Percentiles rank a stretch among this genome's conserved stretches.
Evolutionary conservation across 2,888 invertebrate genomes (phyloP).

Genomic region (Sabatieria punctata): DNA sequence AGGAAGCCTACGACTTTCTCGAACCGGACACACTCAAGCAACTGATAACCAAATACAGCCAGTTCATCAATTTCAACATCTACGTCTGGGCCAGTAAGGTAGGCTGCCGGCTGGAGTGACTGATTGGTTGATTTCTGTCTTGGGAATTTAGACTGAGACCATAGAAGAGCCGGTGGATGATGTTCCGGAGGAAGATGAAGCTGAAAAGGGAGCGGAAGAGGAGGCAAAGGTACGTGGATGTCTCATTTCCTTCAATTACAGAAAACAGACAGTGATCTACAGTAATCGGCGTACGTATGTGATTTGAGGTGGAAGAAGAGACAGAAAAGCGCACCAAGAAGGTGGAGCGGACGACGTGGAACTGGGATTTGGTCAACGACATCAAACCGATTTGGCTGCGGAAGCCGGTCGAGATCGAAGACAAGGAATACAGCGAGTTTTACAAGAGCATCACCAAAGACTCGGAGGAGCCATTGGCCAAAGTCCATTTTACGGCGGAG

Average conservation of each 20-base stretch:
- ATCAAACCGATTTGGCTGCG: slow-evolving; percentile 97
- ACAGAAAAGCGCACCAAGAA: slow-evolving; percentile 55
- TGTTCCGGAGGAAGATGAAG: slow-evolving; percentile 31
- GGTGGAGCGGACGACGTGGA: slow-evolving; percentile 86
- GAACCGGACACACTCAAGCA: slow-evolving; percentile 75
- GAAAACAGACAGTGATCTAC: neutral
- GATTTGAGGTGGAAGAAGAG: slow-evolving; percentile 19
- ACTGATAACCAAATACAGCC: slow-evolving; percentile 89
- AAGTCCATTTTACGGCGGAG: slow-evolving; percentile 89
- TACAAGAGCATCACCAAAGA: slow-evolving; percentile 89
- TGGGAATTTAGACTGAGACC: slow-evolving; percentile 44
- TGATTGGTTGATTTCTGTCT: too few species aligned
- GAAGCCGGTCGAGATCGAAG: slow-evolving; percentile 42
- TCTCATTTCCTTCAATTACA: too few species aligned
- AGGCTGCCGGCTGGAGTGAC: too few species aligned
- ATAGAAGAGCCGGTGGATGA: slow-evolving; percentile 52
- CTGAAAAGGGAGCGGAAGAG: slow-evolving; percentile 17
- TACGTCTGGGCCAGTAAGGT: slow-evolving; percentile 68
- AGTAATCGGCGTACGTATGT: too few species aligned
- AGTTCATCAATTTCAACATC: slow-evolving; percentile 99
- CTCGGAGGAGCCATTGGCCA: slow-evolving; percentile 55
- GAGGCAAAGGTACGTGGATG: too few species aligned
- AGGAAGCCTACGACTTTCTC: slow-evolving; percentile 87
- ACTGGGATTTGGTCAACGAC: slow-evolving; percentile 89
- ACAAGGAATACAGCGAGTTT: slow-evolving; percentile 70